Evolutionary conservation across 2,113 vertebrate species (phyloP).

Genomic region (Puffinus mauretanicus): DNA sequence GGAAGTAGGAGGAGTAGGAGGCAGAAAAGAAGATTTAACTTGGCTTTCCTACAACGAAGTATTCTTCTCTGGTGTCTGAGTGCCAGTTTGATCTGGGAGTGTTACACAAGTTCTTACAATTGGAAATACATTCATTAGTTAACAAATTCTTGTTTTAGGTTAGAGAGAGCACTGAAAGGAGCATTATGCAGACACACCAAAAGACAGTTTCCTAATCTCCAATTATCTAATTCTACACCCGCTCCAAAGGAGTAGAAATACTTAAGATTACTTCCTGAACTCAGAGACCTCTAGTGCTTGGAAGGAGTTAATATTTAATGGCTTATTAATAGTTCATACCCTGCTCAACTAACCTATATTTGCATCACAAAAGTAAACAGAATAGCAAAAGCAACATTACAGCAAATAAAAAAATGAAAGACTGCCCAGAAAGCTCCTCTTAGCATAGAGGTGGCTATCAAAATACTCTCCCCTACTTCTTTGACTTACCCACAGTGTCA

Average conservation of each 20-base stretch:
- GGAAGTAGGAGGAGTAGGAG: conserved; percentile 4
- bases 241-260: neutral
- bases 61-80: conserved; percentile 9
- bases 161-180: neutral
- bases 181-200: neutral
- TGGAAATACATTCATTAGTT: neutral
- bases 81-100: conserved; percentile 13
- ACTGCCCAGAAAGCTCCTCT: neutral
- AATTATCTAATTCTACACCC: neutral
- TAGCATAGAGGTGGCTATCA: neutral
- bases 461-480: neutral
- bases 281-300: neutral
- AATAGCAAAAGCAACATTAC: neutral
- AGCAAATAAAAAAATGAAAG: neutral
- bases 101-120: neutral
- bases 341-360: neutral
- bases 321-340: neutral
- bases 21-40: conserved; percentile 11
- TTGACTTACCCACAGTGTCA: conserved; percentile 94
- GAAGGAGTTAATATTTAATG: neutral
- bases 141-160: neutral
- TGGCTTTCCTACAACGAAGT: conserved; percentile 11
- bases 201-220: neutral
- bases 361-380: neutral
- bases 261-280: neutral